A percentile compares a stretch with the other conserved stretches of the same genome.
phyloP scores from a whole-genome alignment of 2,113 vertebrate genomes.

The Scomber japonicus region DNA sequence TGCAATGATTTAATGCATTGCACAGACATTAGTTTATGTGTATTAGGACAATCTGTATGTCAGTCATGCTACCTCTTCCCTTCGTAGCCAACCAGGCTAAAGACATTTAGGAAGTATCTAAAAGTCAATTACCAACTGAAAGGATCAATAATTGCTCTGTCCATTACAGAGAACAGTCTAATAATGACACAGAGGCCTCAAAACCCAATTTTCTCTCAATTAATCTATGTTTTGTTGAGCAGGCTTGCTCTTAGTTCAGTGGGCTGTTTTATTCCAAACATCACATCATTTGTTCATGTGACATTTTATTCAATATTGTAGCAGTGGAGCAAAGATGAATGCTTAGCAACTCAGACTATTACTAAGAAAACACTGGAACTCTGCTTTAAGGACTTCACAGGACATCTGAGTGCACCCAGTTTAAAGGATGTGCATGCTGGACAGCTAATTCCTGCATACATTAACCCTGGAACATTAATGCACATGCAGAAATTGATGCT shows the following conservation, averaged over 20 bases:
- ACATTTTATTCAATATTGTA: conserved; percentile 42
- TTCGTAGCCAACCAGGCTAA: conserved; percentile 7
- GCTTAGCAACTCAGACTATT: conserved; percentile 23
- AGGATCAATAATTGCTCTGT: conserved; percentile 52
- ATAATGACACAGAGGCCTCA: conserved; percentile 42
- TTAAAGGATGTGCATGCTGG: conserved; percentile 2
- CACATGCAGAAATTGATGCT: conserved; percentile 2
- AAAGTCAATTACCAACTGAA: conserved; percentile 61
- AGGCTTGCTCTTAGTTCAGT: conserved; percentile 18
- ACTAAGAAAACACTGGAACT: conserved; percentile 12
- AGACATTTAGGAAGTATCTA: conserved; percentile 51
- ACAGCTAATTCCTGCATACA: conserved; percentile 3
- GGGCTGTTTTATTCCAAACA: conserved; percentile 28
- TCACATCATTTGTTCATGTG: conserved; percentile 43
- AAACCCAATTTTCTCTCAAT: conserved; percentile 57
- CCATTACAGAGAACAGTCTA: conserved; percentile 37
- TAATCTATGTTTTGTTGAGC: conserved; percentile 41
- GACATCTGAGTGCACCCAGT: not conserved
- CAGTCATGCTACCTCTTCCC: not conserved
- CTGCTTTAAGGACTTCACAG: not conserved
- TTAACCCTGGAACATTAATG: conserved; percentile 15
- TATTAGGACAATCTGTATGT: conserved; percentile 11
- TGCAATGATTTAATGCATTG: not conserved
- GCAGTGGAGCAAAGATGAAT: conserved; percentile 29
- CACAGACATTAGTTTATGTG: not conserved